Conservation (phyloP, 2,888 invertebrate species). For the Daptonema setosum region DNA sequence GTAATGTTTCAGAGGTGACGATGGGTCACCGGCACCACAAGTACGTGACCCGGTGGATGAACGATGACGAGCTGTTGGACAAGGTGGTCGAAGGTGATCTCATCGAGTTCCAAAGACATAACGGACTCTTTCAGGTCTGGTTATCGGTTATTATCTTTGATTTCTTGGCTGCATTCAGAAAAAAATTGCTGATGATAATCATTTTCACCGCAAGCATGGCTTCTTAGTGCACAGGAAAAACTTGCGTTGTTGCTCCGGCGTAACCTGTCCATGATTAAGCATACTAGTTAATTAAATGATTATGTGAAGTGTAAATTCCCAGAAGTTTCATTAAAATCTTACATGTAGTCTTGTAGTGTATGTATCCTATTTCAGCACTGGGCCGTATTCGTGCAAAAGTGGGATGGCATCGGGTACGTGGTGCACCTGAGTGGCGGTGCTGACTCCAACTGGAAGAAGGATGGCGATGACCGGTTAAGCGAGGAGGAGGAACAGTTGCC, state of each 20-base stretch:
- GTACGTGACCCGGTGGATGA: slow-evolving; percentile 9
- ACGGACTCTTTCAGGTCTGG: not conserved
- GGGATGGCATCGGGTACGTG: not conserved
- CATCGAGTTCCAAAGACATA: slow-evolving; percentile 13
- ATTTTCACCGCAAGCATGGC: too few species aligned
- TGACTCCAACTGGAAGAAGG: not conserved
- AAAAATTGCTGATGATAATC: too few species aligned
- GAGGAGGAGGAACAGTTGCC: not conserved
- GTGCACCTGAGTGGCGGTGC: slow-evolving; percentile 4
- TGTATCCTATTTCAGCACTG: slow-evolving; percentile 15
- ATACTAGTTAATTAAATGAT: too few species aligned
- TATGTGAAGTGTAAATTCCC: not conserved
- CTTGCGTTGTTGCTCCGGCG: too few species aligned
- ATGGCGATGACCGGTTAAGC: not conserved
- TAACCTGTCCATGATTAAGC: too few species aligned
- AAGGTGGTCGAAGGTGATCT: slow-evolving; percentile 13
- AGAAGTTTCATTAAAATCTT: not conserved
- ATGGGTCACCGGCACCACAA: not conserved
- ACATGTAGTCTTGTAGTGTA: too few species aligned
- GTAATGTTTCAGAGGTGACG: too few species aligned
- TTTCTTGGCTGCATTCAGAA: too few species aligned
- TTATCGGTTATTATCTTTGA: not conserved
- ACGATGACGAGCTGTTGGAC: slow-evolving; percentile 7
- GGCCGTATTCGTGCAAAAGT: slow-evolving; percentile 14
- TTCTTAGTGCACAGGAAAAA: too few species aligned